Conservation (phyloP, 2,888 invertebrate species). For the Diaprepes abbreviatus region DNA sequence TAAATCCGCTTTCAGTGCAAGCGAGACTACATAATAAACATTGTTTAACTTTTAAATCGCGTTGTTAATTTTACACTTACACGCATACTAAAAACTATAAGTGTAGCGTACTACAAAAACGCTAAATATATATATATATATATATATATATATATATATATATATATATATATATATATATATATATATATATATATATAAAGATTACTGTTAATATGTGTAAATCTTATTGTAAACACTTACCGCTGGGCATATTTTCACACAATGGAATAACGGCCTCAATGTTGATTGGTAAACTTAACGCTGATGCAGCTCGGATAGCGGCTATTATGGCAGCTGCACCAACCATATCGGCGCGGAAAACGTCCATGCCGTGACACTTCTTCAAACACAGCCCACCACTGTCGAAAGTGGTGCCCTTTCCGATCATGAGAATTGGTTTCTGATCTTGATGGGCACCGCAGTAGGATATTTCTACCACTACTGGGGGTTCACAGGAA, state of each 20-base stretch:
- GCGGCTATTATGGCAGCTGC: conserved; percentile 73
- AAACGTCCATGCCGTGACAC: conserved; percentile 62
- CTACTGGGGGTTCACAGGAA: conserved; percentile 75
- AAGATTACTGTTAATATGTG: not conserved
- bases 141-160: too few relatives aligned
- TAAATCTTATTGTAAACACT: not conserved
- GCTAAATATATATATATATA: not conserved
- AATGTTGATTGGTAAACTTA: conserved; percentile 72
- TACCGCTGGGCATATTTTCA: conserved; percentile 72
- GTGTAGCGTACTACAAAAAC: too few relatives aligned
- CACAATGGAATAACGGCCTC: conserved; percentile 66
- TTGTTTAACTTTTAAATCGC: too few relatives aligned
- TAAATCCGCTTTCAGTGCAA: too few relatives aligned
- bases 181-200: too few relatives aligned
- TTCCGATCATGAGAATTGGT: conserved; percentile 77
- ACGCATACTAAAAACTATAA: too few relatives aligned
- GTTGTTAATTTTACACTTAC: too few relatives aligned
- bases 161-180: too few relatives aligned
- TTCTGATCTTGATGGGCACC: conserved; percentile 68
- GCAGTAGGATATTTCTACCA: conserved; percentile 76
- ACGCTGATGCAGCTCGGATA: conserved; percentile 70
- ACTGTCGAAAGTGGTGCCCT: conserved; percentile 75
- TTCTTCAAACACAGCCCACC: conserved; percentile 66
- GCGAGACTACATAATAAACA: too few relatives aligned
- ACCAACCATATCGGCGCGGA: conserved; percentile 75